These are phyloP conservation scores for Pseudorasbora parva DNA, from an alignment of 2,113 vertebrate species.

Conservation along the genomic window DNA sequence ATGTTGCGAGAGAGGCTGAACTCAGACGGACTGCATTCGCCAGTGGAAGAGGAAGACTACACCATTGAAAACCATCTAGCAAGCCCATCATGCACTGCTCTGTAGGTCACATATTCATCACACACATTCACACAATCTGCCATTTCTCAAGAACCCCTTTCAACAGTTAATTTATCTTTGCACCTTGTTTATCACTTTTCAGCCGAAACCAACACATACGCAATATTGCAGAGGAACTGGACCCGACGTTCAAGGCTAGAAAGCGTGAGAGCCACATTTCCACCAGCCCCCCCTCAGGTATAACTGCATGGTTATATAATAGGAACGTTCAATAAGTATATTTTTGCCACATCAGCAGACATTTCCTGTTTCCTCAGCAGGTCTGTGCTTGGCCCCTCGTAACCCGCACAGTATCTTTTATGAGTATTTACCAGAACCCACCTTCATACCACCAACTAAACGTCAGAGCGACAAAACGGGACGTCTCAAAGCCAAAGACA, in stretches of 20 bases:
- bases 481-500: conserved; percentile 78
- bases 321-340: background rate
- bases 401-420: conserved; percentile 64
- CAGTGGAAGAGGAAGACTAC: conserved; percentile 68
- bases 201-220: conserved; percentile 66
- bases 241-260: conserved; percentile 77
- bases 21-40: conserved; percentile 73
- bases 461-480: conserved; percentile 72
- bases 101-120: conserved; percentile 36
- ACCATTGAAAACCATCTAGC: conserved; percentile 65
- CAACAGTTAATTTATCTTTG: background rate
- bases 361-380: conserved; percentile 51
- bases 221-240: conserved; percentile 78
- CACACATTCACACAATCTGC: conserved; percentile 11
- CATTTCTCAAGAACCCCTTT: background rate
- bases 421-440: conserved; percentile 72
- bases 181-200: background rate
- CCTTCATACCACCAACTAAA: conserved; percentile 78
- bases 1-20: conserved; percentile 70
- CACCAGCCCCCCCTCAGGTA: conserved; percentile 24
- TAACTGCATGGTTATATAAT: background rate
- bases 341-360: background rate
- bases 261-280: conserved; percentile 55
- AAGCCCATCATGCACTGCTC: conserved; percentile 58
- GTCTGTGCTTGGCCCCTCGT: conserved; percentile 57